Evolutionary conservation across 2,888 invertebrate species (phyloP), one percentile per base, ranked within the genome.

Genomic region (Cepaea hortensis): DNA sequence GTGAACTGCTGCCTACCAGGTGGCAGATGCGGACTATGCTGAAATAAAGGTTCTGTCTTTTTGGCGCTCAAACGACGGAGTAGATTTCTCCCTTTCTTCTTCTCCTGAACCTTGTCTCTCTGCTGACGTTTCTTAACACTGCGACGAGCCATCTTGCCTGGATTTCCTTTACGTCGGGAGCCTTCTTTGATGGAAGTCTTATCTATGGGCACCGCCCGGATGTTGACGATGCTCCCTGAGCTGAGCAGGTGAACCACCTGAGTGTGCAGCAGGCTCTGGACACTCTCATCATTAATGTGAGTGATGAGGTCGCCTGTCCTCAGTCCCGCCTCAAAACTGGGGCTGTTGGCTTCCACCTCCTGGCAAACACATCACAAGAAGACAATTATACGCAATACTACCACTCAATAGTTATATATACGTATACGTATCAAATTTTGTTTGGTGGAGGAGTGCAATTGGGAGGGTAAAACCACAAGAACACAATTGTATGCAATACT

Each of bases 301-400:
- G 97, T 97, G 90, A 98, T 97, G 89, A 98, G 95, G 95, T 97
- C 97, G 35, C 96, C 97, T n/a, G 96, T 96, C 82, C 96, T 95
- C 1, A 98, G 95, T 3, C 95, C 94, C 61, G 94, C 93, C 89
- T 94, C 93, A 91, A 92, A 93, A 7, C 98, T 97, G 0, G 98
- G 98, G 94, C 98, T 98, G 23, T 97, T 97, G 93, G 97, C 97
- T 94, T 98, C 97, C 61, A 99, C 98, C 83, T 98, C 98, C 97
- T 97, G 93, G 0, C 93, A 70, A n/a, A 81, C 13, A 65, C 20
- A 65, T 13, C 13, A 23, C 1, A n/a, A 6, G 6, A 3, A 61
- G 93, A 68, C 23, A 79, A 55, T 20, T 55, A 11, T 20, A 68
- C 11, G 2, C 13, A 20, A 68, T 68, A 68, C 5, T 68, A 68